Evolutionary conservation across 1,140 invertebrate genomes (phyloP).

Genomic region (Trissolcus basalis): DNA sequence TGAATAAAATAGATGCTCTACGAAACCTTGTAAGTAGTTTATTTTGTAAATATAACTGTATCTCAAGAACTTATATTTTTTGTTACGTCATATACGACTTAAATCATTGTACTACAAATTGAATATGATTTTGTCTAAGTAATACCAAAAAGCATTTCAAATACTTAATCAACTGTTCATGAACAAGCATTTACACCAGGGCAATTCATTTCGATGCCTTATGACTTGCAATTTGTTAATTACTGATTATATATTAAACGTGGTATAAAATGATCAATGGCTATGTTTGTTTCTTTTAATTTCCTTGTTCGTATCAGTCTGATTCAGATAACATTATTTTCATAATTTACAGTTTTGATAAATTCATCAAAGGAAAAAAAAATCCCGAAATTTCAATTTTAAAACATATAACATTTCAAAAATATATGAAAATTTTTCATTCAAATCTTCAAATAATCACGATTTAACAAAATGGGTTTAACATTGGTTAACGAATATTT

Average conservation of each 20-base stretch:
- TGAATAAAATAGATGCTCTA: too few species aligned
- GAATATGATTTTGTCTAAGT: slow-evolving; percentile 4
- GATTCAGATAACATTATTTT: neutral
- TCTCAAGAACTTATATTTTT: slow-evolving; percentile 19
- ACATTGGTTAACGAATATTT: too few species aligned
- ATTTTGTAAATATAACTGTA: slow-evolving; percentile 24
- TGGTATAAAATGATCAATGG: slow-evolving; percentile 27
- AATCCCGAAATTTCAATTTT: too few species aligned
- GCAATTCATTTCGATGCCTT: slow-evolving; percentile 2
- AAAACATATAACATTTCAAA: too few species aligned
- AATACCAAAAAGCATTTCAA: slow-evolving; percentile 33
- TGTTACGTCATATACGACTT: slow-evolving; percentile 7
- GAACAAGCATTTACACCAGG: slow-evolving; percentile 26
- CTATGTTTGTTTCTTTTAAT: neutral
- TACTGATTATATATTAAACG: slow-evolving; percentile 34
- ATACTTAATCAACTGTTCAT: slow-evolving; percentile 30
- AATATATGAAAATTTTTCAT: too few species aligned
- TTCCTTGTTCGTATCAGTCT: neutral
- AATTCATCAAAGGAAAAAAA: neutral
- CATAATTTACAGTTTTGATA: too few species aligned
- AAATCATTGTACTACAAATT: too few species aligned
- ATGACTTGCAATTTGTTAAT: slow-evolving; percentile 38
- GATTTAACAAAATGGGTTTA: too few species aligned
- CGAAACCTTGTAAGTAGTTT: slow-evolving; percentile 26
- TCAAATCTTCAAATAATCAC: too few species aligned